These are phyloP conservation scores for Unio pictorum DNA, from an alignment of 2,888 invertebrate species.

Conservation along the genomic window DNA sequence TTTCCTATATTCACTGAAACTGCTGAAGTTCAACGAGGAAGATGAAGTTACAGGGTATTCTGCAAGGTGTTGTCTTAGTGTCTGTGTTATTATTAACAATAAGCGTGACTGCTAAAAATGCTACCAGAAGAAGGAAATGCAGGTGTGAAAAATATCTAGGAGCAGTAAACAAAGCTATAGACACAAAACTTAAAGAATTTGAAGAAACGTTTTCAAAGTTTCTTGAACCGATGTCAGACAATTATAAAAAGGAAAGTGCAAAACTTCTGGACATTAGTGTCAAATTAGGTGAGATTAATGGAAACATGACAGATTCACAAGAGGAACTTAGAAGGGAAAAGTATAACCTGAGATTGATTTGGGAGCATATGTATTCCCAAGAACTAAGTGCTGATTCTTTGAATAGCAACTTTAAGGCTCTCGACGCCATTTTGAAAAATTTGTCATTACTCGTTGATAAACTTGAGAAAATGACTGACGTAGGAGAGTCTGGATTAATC, in stretches of 20 bases:
- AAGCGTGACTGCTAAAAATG: too few relatives aligned
- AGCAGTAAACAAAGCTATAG: constrained; percentile 25
- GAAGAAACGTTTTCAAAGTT: constrained; percentile 20
- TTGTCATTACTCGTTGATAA: constrained; percentile 34
- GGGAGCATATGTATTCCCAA: constrained; percentile 34
- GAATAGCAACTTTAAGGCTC: constrained; percentile 32
- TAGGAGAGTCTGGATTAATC: too few relatives aligned
- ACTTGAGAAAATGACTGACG: constrained; percentile 20
- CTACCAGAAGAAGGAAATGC: constrained; percentile 13
- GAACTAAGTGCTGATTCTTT: constrained; percentile 32
- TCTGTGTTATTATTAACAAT: constrained; percentile 9
- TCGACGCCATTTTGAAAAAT: constrained; percentile 41
- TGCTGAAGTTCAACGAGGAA: not conserved
- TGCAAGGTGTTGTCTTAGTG: constrained; percentile 20
- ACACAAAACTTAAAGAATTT: constrained; percentile 27
- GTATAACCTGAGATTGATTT: constrained; percentile 29
- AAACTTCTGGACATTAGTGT: constrained; percentile 11
- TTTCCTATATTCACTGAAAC: too few relatives aligned
- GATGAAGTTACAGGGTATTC: constrained; percentile 7
- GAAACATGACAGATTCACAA: constrained; percentile 29
- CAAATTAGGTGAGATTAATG: constrained; percentile 25
- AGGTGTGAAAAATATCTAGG: constrained; percentile 31
- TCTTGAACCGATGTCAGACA: not conserved
- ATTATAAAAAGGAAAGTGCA: constrained; percentile 13
- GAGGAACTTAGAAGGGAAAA: constrained; percentile 35